Base-by-base conservation (phyloP, 64 coral and sea anemone species). In the Dendronephthya gigantea region DNA sequence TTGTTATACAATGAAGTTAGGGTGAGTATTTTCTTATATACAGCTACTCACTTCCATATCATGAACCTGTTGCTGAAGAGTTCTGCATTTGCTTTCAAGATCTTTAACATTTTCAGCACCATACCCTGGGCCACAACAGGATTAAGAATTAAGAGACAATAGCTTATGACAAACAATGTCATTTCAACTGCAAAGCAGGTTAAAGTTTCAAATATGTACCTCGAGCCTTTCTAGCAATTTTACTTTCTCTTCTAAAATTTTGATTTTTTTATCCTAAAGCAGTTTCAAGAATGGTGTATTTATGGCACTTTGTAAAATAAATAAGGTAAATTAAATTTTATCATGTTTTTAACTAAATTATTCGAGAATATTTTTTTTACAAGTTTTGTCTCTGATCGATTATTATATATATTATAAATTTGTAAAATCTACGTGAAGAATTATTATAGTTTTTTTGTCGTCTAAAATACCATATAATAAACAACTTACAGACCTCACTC, bases 221-320 rank as follows among this genome's bases (percentile, higher is more conserved):
- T 91, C 94, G 91, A 59, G 94, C 94, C 52, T 93, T 17, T 97
- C 92, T n/a, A 97, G 82, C 70, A 97, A 85, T 50, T 87, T 81
- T 38, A 93, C 91, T 85, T 97, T 97, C 40, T 97, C 94, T 86
- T 97, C 88, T 41, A 97, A 87, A 39, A 97, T 89, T 51, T 85
- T 90, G 27, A 97, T 93, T 56, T 89, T 90, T 69, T 79, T 91
- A 82, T 96, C 94, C 94, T 96, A 32, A 68, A 5, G 35, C 19
- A n/a, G n/a, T n/a, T n/a, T n/a, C n/a, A n/a, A 38, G 51, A 40
- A 40, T 9, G 27, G 15, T 11, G 40, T 12, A 86, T 85, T 50
- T 85, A 31, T 56, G 25, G 28, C 17, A 28, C 14, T 16, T 50
- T 19, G n/a, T n/a, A n/a, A n/a, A n/a, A n/a, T n/a, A n/a, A n/a